Evolutionary conservation across 2,888 invertebrate genomes (phyloP), one percentile per base, ranked within the genome.

Genomic region (Hydropsyche betteni): DNA sequence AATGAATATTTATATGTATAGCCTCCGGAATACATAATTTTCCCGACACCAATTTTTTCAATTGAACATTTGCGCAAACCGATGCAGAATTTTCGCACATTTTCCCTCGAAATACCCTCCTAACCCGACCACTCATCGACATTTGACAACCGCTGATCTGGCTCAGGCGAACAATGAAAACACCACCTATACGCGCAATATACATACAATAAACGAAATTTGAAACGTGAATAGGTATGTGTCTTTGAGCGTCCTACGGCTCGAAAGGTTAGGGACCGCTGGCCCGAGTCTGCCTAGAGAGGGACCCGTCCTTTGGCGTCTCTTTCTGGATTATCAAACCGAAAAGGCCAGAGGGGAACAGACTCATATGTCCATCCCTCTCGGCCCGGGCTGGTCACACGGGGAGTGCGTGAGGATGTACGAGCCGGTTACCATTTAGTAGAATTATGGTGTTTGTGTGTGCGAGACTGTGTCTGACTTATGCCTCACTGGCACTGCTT

Each of bases 371-470:
- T 75, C 69, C 70, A 74, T 69, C 33, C 34, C 5, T n/a, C 34
- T 74, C 38, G 14, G 33, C 64, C 33, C 14, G 14, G 73, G 61
- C 50, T 16, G 71, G 71, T 71, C 71, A 71, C 71, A 71, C 55
- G 71, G 58, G 72, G 58, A 72, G 72, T 72, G 69, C 69, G 74
- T 76, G 78, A 78, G 76, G 76, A 75, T 76, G 76, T 78, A 75
- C 75, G 76, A 58, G 72, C 72, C 44, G 58, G 38, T 74, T 69
- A 75, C 75, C 76, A 78, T 78, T 78, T 78, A 75, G 75, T 76
- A 68, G 76, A 76, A 75, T 75, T 53, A 58, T 76, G 55, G 78
- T 78, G 76, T 75, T 76, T 76, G 78, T 78, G 75, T 71, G 74
- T 72, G 71, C 69, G 69, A 69, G 69, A 50, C 69, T 74, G 70